Conservation (phyloP, 2,888 invertebrate genomes). For the Chrysotoxum bicinctum region DNA sequence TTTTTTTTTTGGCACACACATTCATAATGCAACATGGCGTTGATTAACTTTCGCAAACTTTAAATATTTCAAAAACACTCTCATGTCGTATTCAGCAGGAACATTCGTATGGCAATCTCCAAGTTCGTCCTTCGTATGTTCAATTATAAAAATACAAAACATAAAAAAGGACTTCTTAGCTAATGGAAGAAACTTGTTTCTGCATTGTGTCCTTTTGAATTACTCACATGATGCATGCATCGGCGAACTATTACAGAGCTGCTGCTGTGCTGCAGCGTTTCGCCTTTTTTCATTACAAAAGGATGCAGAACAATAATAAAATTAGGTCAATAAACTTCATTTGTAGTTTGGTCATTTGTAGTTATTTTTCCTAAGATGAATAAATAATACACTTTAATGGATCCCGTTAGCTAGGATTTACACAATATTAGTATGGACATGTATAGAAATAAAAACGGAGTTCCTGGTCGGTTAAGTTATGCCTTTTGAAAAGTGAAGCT, state of each 20-base stretch:
- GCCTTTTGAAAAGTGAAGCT: slow-evolving; percentile 22
- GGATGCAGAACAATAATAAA: slow-evolving; percentile 33
- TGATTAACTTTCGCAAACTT: slow-evolving; percentile 66
- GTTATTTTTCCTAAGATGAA: slow-evolving; percentile 32
- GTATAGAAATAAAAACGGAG: neutral
- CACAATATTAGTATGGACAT: neutral
- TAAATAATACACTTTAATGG: slow-evolving; percentile 59
- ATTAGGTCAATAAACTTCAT: slow-evolving; percentile 51
- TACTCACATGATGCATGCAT: slow-evolving; percentile 47
- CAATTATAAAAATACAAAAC: neutral
- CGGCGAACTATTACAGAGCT: slow-evolving; percentile 10
- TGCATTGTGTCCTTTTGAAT: slow-evolving; percentile 62
- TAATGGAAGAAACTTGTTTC: slow-evolving; percentile 68
- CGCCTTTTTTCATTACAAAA: neutral
- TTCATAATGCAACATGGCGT: slow-evolving; percentile 65
- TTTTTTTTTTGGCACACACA: neutral
- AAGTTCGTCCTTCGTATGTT: slow-evolving; percentile 5
- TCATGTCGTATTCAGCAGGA: neutral
- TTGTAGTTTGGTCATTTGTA: slow-evolving; percentile 36
- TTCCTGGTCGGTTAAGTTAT: neutral
- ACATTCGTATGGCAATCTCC: neutral
- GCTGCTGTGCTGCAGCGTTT: neutral
- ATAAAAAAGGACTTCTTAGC: slow-evolving; percentile 49
- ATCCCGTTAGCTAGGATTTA: slow-evolving; percentile 29
- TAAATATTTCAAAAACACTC: slow-evolving; percentile 56